Base-by-base conservation (phyloP, 1,140 invertebrate species). In the Pinna nobilis region DNA sequence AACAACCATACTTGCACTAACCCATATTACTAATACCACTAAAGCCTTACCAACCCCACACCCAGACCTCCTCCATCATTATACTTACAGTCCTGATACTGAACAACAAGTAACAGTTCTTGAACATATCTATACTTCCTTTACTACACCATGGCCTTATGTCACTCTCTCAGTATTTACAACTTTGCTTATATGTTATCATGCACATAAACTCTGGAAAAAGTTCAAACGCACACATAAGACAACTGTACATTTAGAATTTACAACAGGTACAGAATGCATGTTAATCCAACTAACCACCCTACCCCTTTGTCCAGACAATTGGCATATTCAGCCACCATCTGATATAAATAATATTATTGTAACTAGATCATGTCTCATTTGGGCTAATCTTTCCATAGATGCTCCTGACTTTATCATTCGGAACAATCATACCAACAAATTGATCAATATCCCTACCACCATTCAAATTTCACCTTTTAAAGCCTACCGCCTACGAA, bases 151-250 rank as follows among this genome's bases (percentile, higher is more conserved):
- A 59, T 59, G 28, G 28, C 55, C 55, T 32, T 59, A 59, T 50
- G 30, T 59, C 9, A 59, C 55, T 32, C 55, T 59, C 20, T 59
- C 55, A 33, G 55, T 33, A 13, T 59, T 59, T 32, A 35, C 55
- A 15, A 59, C 55, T 18, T 35, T 59, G 20, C 33, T 59, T 35
- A 32, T 59, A 15, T 59, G 55, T 32, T 59, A 32, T 30, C 35
- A 59, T 59, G 55, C 55, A 59, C 55, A 59, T 20, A 59, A 32
- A 15, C 55, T 59, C 23, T 59, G 55, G 55, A 28, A 32, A 18
- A 59, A 59, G 32, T 59, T 37, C 33, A 59, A 59, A n/a, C 9
- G 18, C n/a, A 59, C 55, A 59, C 55, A 59, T 30, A 59, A 59
- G 35, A 59, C 55, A 7, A 59, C 55, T 28, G 7, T 59, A 32